A percentile compares a stretch with the other conserved stretches of the same genome.
phyloP scores from a whole-genome alignment of 2,797 vertebrate genomes.

The Aulostomus chinensis region DNA sequence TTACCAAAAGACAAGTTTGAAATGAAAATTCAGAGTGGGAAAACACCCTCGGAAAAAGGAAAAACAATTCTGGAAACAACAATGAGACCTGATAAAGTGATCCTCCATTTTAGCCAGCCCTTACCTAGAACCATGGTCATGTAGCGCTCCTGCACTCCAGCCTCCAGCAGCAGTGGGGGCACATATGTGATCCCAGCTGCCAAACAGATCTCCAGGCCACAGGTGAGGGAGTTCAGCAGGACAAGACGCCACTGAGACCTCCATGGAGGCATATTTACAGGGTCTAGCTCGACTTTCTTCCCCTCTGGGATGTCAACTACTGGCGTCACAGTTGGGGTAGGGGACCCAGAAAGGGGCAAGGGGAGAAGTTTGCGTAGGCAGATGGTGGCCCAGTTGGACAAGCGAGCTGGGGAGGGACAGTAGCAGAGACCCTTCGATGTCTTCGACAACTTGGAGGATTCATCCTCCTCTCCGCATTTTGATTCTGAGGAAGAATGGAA shows the following conservation, averaged over 20 bases:
- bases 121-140: conserved; percentile 87
- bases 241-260: conserved; percentile 81
- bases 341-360: conserved; percentile 11
- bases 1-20: neutral
- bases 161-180: conserved; percentile 82
- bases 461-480: conserved; percentile 78
- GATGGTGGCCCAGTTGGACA: conserved; percentile 40
- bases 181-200: conserved; percentile 85
- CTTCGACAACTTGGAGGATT: conserved; percentile 61
- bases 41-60: neutral
- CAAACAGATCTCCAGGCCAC: conserved; percentile 86
- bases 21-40: neutral
- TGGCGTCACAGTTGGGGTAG: conserved; percentile 34
- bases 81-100: conserved; percentile 8
- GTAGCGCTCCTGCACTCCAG: conserved; percentile 82
- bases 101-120: conserved; percentile 1
- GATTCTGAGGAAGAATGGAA: conserved; percentile 54
- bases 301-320: conserved; percentile 50
- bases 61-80: neutral
- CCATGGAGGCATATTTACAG: conserved; percentile 82
- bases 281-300: conserved; percentile 55
- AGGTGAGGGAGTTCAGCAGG: conserved; percentile 84
- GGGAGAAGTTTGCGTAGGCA: conserved; percentile 36
- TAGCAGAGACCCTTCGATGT: conserved; percentile 48
- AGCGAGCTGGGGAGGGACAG: conserved; percentile 45